Evolutionary conservation across 1,140 invertebrate species (phyloP).

Genomic region (Globodera ellingtonae): DNA sequence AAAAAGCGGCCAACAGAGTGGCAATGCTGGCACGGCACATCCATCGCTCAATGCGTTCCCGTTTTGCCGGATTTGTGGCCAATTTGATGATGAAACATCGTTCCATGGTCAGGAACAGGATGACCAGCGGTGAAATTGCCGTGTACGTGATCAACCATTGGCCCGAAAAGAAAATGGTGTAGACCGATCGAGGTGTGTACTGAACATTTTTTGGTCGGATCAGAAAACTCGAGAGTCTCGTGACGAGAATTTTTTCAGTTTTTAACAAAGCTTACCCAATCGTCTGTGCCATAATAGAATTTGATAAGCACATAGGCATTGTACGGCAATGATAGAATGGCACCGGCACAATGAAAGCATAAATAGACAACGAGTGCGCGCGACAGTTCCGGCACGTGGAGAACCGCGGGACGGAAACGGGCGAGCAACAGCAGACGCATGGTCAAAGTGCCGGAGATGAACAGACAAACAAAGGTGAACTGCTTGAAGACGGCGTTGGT

Average conservation of each 20-base stretch:
- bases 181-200: background rate
- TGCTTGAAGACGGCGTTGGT: too few species aligned
- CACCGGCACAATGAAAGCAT: background rate
- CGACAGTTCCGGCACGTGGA: too few species aligned
- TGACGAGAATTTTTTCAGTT: too few species aligned
- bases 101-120: conserved; percentile 12
- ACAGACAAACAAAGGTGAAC: too few species aligned
- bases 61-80: background rate
- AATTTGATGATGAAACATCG: background rate
- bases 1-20: background rate
- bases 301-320: background rate
- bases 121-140: background rate
- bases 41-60: background rate
- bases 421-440: too few species aligned
- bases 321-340: background rate
- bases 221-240: too few species aligned
- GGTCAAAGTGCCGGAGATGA: too few species aligned
- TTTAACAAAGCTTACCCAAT: too few species aligned
- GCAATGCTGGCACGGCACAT: background rate
- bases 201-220: too few species aligned
- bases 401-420: too few species aligned
- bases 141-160: background rate
- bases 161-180: background rate
- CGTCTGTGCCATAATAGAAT: background rate
- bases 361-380: background rate